Evolutionary conservation across 2,888 invertebrate species (phyloP), one percentile per base, ranked within the genome.

Genomic region (Scelioninae gen. 2): DNA sequence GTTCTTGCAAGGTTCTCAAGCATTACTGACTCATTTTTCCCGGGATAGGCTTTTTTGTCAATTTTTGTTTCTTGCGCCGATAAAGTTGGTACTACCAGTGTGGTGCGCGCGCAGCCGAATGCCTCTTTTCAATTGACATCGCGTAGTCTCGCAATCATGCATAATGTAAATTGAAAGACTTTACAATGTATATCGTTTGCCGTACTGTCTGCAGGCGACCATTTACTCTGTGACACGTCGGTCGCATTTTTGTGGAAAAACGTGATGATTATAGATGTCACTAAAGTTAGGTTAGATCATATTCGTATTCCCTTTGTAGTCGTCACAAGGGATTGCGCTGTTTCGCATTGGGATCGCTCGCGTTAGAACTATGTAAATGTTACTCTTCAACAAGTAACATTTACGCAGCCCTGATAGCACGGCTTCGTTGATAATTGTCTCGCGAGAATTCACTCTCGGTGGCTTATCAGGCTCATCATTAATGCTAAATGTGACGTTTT

Each of bases 371-470:
- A 16, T 31, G 25, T 52, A 43, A 63, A 53, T 48, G 52, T 52
- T 67, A 43, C 50, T 58, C 67, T 33, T 15, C 52, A 45, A 60
- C 35, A 52, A 60, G 15, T 31, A 57, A 48, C 46, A 65, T 55
- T 65, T 55, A 60, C 25, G 43, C 37, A 52, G 41, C 22, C 50
- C 35, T 52, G 58, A 68, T 37, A 58, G 35, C 46, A 45, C 31
- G 52, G 60, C 45, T 68, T 45, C 37, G 43, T 37, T 45, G 52
- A 60, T 58, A 68, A 68, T 60, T 60, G 60, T 68, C 58, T 68
- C 52, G 67, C 58, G 58, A 60, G 52, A 68, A 68, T 52, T 68
- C 35, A 52, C 60, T 60, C 60, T 37, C 35, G 67, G 52, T 68
- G 60, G 60, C 60, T 60, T 60, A 60, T 60, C 43, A 52, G 41